Percentiles rank a stretch among this genome's conserved stretches.
phyloP scores from a whole-genome alignment of 1,140 invertebrate species.

The Myzus persicae region DNA sequence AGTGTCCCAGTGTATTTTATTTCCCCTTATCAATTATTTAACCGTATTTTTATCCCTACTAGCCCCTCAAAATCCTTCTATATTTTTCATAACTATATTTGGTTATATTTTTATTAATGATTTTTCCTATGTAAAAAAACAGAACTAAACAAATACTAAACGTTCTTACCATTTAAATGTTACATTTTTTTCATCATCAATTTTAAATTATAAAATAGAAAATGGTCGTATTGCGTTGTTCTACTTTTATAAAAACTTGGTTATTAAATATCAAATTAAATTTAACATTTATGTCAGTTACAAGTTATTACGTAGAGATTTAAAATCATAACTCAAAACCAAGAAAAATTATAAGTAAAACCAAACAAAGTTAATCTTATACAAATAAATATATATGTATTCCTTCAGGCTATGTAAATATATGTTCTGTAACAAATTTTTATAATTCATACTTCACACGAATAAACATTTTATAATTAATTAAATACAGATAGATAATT shows the following conservation, averaged over 20 bases:
- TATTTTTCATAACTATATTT: background rate
- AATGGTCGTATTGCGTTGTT: background rate
- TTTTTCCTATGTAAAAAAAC: background rate
- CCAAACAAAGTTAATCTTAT: background rate
- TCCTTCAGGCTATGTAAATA: background rate
- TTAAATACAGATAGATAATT: background rate
- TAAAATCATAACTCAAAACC: background rate
- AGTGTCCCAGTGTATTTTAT: background rate
- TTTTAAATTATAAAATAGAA: background rate
- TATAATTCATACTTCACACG: background rate
- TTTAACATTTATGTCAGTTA: background rate
- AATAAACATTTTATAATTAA: background rate
- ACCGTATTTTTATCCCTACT: background rate
- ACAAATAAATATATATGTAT: too few species aligned
- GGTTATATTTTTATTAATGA: background rate
- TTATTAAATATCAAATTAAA: background rate
- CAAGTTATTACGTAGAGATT: background rate
- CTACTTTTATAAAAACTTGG: background rate
- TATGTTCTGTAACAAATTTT: background rate
- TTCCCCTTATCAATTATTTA: background rate
- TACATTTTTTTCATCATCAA: background rate
- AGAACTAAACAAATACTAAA: background rate
- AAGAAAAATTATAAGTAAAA: background rate
- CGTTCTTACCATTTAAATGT: background rate
- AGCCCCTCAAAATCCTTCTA: background rate